phyloP scores from a whole-genome alignment of 35 echinoderm and acorn worm genomes.

The Eucidaris tribuloides region DNA sequence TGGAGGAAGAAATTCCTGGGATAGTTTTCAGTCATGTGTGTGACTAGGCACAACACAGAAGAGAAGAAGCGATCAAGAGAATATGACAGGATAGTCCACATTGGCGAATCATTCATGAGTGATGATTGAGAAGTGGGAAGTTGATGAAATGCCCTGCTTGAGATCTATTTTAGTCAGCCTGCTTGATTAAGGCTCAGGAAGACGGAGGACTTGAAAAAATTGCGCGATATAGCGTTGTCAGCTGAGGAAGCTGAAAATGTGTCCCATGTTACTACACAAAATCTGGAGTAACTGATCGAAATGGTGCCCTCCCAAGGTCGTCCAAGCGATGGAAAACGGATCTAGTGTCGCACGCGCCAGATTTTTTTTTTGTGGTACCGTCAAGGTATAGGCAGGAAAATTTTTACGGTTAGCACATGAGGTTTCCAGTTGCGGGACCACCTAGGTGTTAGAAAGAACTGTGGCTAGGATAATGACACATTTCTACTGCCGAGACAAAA shows the following conservation, averaged over 20 bases:
- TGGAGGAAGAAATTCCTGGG: too few relatives aligned
- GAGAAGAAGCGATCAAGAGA: not conserved
- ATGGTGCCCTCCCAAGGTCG: not conserved
- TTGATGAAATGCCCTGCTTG: too few relatives aligned
- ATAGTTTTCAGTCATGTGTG: too few relatives aligned
- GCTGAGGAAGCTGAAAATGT: not conserved
- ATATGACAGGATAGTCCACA: too few relatives aligned
- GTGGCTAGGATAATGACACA: conserved; percentile 19
- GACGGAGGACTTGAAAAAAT: not conserved
- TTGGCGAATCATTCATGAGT: too few relatives aligned
- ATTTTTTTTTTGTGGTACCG: not conserved
- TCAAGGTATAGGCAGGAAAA: not conserved
- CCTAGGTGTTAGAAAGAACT: too few relatives aligned
- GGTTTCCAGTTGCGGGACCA: too few relatives aligned
- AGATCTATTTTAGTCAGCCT: not conserved
- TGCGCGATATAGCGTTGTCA: not conserved
- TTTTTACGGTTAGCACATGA: too few relatives aligned
- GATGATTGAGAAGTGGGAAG: too few relatives aligned
- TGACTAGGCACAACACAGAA: too few relatives aligned
- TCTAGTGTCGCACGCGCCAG: not conserved
- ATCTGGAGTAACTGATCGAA: not conserved
- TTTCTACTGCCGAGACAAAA: conserved; percentile 43
- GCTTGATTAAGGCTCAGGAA: not conserved
- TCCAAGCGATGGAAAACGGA: not conserved
- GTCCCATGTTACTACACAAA: too few relatives aligned